phyloP scores from a whole-genome alignment of 2,797 vertebrate species.

The Diplodus sargus region DNA sequence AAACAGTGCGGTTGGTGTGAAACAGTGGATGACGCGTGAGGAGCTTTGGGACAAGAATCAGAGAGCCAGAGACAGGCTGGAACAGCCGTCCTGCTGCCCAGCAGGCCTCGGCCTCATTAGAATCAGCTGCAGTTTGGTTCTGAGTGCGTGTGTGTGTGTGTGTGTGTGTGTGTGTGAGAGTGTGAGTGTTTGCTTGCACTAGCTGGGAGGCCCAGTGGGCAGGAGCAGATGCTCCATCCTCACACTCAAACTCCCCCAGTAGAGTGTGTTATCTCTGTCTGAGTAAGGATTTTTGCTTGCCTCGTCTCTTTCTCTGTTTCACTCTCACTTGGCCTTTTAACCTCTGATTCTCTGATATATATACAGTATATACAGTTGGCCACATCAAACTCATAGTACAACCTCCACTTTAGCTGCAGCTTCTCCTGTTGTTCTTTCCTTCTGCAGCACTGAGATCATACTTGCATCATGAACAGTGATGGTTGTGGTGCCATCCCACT shows the following conservation, averaged over 20 bases:
- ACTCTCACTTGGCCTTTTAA: constrained; percentile 31
- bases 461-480: constrained; percentile 11
- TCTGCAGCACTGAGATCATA: background rate
- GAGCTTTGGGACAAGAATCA: constrained; percentile 72
- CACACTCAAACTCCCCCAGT: constrained; percentile 68
- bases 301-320: constrained; percentile 31
- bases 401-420: background rate
- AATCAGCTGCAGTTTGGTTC: constrained; percentile 68
- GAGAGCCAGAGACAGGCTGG: constrained; percentile 64
- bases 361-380: background rate
- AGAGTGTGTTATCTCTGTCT: constrained; percentile 59
- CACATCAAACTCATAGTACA: background rate
- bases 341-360: constrained; percentile 27
- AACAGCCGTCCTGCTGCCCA: constrained; percentile 68
- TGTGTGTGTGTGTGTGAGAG: constrained; percentile 39
- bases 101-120: constrained; percentile 77
- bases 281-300: constrained; percentile 49
- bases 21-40: constrained; percentile 61
- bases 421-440: background rate
- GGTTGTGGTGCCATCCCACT: too few species aligned
- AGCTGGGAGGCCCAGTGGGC: constrained; percentile 71
- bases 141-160: constrained; percentile 32
- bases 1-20: constrained; percentile 62
- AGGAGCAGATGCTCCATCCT: constrained; percentile 79
- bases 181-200: constrained; percentile 65